Evolutionary conservation across 2,113 vertebrate species (phyloP).

Genomic region (Circaetus cinerascens): DNA sequence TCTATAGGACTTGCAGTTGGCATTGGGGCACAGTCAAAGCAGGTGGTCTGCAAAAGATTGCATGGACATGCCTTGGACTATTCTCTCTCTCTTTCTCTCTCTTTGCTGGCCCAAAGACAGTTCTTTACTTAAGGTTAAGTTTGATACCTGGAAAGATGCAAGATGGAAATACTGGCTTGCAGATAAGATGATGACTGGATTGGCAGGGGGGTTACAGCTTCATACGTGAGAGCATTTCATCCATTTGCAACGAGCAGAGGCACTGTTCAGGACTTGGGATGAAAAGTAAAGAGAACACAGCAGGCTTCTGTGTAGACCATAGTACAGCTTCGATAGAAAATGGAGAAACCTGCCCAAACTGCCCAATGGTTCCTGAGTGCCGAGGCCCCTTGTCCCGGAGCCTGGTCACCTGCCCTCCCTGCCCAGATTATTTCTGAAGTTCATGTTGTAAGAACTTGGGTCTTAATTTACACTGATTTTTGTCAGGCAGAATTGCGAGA

Average conservation of each 20-base stretch:
- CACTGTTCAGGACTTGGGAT: background rate
- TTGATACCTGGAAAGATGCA: background rate
- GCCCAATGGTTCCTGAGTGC: background rate
- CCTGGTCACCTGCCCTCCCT: background rate
- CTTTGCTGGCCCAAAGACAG: background rate
- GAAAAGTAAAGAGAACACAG: background rate
- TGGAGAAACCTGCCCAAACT: background rate
- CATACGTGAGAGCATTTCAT: rapidly evolving
- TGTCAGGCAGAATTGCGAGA: background rate
- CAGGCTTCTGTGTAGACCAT: background rate
- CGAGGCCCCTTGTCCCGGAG: rapidly evolving
- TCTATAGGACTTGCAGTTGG: background rate
- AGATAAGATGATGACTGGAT: background rate
- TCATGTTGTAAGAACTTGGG: background rate
- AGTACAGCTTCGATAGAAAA: background rate
- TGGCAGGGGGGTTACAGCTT: background rate
- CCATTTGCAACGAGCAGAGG: background rate
- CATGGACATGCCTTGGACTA: background rate
- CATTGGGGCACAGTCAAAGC: background rate
- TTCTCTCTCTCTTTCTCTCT: background rate
- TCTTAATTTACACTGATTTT: background rate
- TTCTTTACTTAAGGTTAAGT: background rate
- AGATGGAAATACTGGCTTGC: background rate
- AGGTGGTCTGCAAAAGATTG: background rate
- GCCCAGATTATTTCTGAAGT: background rate